Base-by-base conservation (phyloP, 2,113 vertebrate species). In the Mormyrus lacerda region DNA sequence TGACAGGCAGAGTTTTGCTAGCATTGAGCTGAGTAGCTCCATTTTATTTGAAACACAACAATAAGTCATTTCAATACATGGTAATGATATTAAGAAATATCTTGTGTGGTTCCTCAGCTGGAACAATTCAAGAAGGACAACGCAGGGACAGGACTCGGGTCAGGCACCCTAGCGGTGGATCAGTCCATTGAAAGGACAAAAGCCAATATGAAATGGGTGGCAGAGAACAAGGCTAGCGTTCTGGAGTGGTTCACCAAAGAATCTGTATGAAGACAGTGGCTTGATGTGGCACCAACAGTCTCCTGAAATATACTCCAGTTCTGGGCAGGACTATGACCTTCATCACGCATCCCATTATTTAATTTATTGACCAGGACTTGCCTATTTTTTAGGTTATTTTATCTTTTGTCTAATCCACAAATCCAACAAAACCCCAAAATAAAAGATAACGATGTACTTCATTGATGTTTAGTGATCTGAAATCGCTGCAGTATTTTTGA, bases 121-220 rank as follows among this genome's bases (percentile, higher is more conserved):
- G 90, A 95, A 91, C 92, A 95, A 90, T 99, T 99, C 92, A 94
- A 96, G 90, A 0, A 10, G 0, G 90, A 95, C 0, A 95, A 98
- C 58, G 2, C 91, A 1, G 91, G 92, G 0, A 39, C 89, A 0
- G 97, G 97, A 2, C 98, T 99, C 0, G 97, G 97, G 35, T 96
- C 98, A 0, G 97, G 94, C 27, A 94, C 96, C 0, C 93, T 96
- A 79, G 96, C 97, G 0, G 93, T 99, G 93, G 95, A 97, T 90
- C 98, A 98, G 93, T 96, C 97, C 0, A 91, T 97, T 91, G 97
- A 99, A 94, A 95, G 86, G 83, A 98, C 97, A 0, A 94, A 89
- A 0, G 91, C 95, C 21, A 99, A 98, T 93, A 97, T 98, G 91
- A 94, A 93, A 10, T 99, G 98, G 98, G 94, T 97, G 91, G 83